These are phyloP conservation scores for Tylochromis polylepis DNA, from an alignment of 2,113 vertebrate genomes.

Conservation along the genomic window DNA sequence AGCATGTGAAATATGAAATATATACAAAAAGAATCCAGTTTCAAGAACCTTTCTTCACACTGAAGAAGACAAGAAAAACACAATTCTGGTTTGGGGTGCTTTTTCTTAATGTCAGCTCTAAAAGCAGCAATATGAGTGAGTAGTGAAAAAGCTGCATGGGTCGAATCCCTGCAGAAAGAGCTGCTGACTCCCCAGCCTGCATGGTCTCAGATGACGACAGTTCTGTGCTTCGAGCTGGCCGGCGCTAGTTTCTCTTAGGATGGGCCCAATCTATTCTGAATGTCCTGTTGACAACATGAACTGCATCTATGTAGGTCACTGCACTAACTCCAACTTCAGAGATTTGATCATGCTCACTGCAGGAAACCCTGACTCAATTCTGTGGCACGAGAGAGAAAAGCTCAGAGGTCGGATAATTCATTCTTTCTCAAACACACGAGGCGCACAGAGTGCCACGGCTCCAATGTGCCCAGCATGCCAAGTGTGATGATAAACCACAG, in stretches of 20 bases:
- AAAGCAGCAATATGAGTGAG: not conserved
- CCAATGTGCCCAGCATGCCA: not conserved
- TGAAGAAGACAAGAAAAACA: not conserved
- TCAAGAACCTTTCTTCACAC: too few species aligned
- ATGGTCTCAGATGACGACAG: not conserved
- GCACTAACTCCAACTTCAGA: conserved; percentile 29
- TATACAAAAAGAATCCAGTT: not conserved
- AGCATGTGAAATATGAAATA: not conserved
- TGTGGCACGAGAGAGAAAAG: conserved; percentile 12
- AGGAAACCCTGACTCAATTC: conserved; percentile 8
- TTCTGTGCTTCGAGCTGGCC: not conserved
- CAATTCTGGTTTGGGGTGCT: not conserved
- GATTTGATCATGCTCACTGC: conserved; percentile 23
- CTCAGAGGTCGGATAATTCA: conserved; percentile 11
- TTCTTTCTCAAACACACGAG: not conserved
- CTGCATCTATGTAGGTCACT: conserved; percentile 49
- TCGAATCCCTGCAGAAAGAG: not conserved
- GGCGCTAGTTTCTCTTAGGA: not conserved
- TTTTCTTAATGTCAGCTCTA: not conserved
- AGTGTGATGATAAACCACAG: conserved; percentile 8
- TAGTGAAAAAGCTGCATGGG: not conserved
- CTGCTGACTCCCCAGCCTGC: not conserved
- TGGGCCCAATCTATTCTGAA: not conserved
- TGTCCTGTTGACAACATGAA: conserved; percentile 1
- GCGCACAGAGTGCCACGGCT: not conserved